Base-by-base conservation (phyloP, 2,113 vertebrate genomes). In the Conger conger region DNA sequence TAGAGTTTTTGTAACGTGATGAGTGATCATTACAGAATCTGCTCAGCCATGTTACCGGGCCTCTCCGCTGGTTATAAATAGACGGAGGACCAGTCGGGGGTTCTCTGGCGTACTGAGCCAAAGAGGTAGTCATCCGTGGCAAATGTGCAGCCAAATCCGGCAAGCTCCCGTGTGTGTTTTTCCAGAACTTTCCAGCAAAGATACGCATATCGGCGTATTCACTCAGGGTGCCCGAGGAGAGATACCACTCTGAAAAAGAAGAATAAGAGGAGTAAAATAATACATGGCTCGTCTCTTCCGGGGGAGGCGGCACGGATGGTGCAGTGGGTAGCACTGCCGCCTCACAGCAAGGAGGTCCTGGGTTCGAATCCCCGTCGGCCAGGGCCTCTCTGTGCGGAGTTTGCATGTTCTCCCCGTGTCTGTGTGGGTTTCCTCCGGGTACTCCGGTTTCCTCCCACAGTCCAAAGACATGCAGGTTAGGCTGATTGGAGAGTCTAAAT, bases 251-350 rank as follows among this genome's bases (percentile, higher is more conserved):
- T 18, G 82, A 84, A 63, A 18, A 82, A 63, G 45, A 27, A 81
- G 7, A 63, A 63, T 11, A 79, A 50, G 81, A 85, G 82, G 83
- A 40, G 33, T 57, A 37, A 50, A 38, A 17, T 23, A 20, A 35
- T 63, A 82, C 81, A 68, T 68, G 30, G 73, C 30, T 37, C 68
- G 50, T 83, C 82, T 76, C 76, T 36, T 73, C 57, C 37, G 36
- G 35, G 35, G 16, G n/a, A 73, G 82, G 37, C 60, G 35, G 11
- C 15, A 45, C 1, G n/a, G n/a, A 27, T 6, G 1, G 20, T 18
- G 20, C 37, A 23, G 33, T 36, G 36, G 78, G 20, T 27, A n/a
- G n/a, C n/a, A n/a, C n/a, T n/a, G n/a, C n/a, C n/a, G n/a, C n/a
- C n/a, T n/a, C n/a, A n/a, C n/a, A n/a, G n/a, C n/a, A n/a, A n/a